Base-by-base conservation (phyloP, 2,888 invertebrate genomes). In the Ophion obscuratus region DNA sequence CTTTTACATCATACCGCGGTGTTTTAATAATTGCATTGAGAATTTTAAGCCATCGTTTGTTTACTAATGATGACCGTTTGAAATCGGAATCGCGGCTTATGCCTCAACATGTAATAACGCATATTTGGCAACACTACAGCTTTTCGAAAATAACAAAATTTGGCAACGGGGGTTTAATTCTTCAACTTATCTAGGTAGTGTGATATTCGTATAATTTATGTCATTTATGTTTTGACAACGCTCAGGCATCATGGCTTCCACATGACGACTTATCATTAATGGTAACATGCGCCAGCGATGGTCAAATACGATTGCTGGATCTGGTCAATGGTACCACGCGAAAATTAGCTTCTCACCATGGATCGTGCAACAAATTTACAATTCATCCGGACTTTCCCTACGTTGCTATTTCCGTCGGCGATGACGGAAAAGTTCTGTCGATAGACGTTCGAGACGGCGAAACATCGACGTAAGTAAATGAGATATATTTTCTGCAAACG, bases 251-350 rank as follows among this genome's bases (percentile, higher is more conserved):
- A 94, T 99, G 99, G 95, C 95, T 99, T 88, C 97, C 97, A 77
- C 95, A 97, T 64, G 96, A 96, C 90, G 95, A 96, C 57, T 98
- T 98, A 94, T 95, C 97, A 83, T 97, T 98, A 92, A 97, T 99
- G 62, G 97, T 97, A 57, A 97, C 98, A 0, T 97, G 98, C 93
- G 97, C 98, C 1, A 95, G 98, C 80, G 99, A 99, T 94, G 98
- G 98, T 9, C 97, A 98, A 95, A 97, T 98, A 10, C 94, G 96
- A 64, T 91, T 96, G 80, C 95, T 95, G 11, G 95, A 96, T 89
- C 91, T 96, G 70, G 94, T 94, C 27, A 92, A 94, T 1, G 94
- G 94, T 2, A 95, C 95, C 2, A 94, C 95, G 93, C 94, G 93
- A 94, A 95, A 95, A 96, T 81, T 96, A 91, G 95, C 96, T 90